Conservation (phyloP, 2,888 invertebrate species). For the Eugnorisma glareosa region DNA sequence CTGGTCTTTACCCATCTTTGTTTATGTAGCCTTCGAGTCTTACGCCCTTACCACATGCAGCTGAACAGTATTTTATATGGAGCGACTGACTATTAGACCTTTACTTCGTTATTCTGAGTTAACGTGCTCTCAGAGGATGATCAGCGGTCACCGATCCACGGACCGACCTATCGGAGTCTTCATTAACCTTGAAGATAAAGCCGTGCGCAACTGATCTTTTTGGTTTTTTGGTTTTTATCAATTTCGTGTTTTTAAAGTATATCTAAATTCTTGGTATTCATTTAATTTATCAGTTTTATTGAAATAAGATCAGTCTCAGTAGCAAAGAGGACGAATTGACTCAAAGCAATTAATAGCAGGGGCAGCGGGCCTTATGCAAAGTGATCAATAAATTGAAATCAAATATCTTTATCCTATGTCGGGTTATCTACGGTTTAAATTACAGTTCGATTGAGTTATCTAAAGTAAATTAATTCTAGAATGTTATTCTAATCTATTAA, state of each 20-base stretch:
- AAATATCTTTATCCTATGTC: constrained; percentile 45
- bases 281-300: constrained; percentile 16
- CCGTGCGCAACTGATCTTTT: neutral
- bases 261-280: neutral
- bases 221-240: neutral
- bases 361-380: constrained; percentile 13
- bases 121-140: neutral
- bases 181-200: neutral
- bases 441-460: constrained; percentile 48
- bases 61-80: neutral
- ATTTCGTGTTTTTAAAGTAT: neutral
- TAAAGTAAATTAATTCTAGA: constrained; percentile 53
- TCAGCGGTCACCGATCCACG: neutral
- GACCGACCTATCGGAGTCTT: neutral
- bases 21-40: too few species aligned
- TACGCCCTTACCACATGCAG: neutral
- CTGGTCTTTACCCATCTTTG: too few species aligned
- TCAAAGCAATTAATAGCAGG: constrained; percentile 53
- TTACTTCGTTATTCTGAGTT: too few species aligned
- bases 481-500: constrained; percentile 49
- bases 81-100: neutral
- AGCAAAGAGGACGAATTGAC: constrained; percentile 25
- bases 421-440: constrained; percentile 45
- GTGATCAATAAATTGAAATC: constrained; percentile 55
- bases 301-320: constrained; percentile 10